These are phyloP conservation scores for Hydrotaea cyrtoneurina DNA, from an alignment of 2,888 invertebrate genomes.

Conservation along the genomic window DNA sequence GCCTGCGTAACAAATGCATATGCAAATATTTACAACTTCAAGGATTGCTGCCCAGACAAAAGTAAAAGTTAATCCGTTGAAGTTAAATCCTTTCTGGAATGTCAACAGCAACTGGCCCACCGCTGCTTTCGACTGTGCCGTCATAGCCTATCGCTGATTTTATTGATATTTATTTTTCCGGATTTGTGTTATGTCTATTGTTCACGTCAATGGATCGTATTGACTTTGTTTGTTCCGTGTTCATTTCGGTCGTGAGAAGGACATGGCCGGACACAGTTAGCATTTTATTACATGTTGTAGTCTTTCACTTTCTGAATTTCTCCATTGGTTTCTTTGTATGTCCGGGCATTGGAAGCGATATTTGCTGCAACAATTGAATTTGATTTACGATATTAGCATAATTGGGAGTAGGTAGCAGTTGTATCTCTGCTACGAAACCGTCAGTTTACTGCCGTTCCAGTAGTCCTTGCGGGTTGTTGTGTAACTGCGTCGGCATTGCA, in stretches of 20 bases:
- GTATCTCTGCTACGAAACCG: neutral
- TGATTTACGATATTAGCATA: slow-evolving; percentile 68
- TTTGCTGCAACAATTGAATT: slow-evolving; percentile 37
- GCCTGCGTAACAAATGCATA: slow-evolving; percentile 70
- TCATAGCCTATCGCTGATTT: slow-evolving; percentile 48
- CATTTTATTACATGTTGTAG: slow-evolving; percentile 51
- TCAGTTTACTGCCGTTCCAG: slow-evolving; percentile 7
- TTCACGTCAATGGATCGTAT: slow-evolving; percentile 12
- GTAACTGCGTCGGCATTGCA: neutral
- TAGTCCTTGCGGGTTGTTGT: slow-evolving; percentile 31
- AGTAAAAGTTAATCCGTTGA: slow-evolving; percentile 58
- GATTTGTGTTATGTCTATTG: slow-evolving; percentile 4
- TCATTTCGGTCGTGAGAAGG: slow-evolving; percentile 6
- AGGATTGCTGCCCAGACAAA: slow-evolving; percentile 6
- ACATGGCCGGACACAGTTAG: slow-evolving; percentile 37
- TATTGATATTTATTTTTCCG: slow-evolving; percentile 22
- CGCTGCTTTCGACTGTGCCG: slow-evolving; percentile 29
- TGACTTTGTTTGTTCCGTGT: slow-evolving; percentile 40
- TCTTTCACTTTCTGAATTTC: slow-evolving; percentile 39
- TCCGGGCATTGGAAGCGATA: neutral
- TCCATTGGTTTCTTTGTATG: slow-evolving; percentile 29
- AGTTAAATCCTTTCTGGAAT: slow-evolving; percentile 57
- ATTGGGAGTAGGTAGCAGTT: slow-evolving; percentile 16
- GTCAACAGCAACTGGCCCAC: slow-evolving; percentile 33
- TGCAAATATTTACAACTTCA: slow-evolving; percentile 73